These are phyloP conservation scores for Apamea crenata DNA, from an alignment of 2,888 invertebrate genomes.

Conservation along the genomic window DNA sequence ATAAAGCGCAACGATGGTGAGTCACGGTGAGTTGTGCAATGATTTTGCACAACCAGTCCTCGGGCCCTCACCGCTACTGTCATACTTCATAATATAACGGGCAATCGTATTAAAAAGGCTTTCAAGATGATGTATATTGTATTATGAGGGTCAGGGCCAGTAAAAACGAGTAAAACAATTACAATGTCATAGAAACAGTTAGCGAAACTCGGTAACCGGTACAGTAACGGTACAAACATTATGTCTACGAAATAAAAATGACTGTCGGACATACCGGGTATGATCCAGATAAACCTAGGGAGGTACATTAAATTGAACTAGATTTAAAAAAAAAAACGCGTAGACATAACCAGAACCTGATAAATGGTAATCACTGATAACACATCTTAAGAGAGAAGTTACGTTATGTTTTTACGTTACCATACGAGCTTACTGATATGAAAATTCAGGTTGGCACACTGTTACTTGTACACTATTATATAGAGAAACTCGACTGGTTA, in stretches of 20 bases:
- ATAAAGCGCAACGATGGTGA: conserved; percentile 83
- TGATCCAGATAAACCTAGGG: conserved; percentile 23
- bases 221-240: conserved; percentile 60
- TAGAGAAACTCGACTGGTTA: conserved; percentile 29
- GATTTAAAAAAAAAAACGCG: not conserved
- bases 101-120: conserved; percentile 67
- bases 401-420: not conserved
- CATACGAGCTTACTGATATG: conserved; percentile 7
- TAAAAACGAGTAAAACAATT: conserved; percentile 59
- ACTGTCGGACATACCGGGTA: conserved; percentile 34
- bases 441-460: conserved; percentile 46
- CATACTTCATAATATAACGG: conserved; percentile 74
- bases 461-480: conserved; percentile 19
- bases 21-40: conserved; percentile 85
- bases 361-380: no score
- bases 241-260: conserved; percentile 56
- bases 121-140: conserved; percentile 10
- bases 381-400: conserved; percentile 13
- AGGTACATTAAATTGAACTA: not conserved
- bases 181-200: conserved; percentile 55
- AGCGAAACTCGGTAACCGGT: conserved; percentile 52
- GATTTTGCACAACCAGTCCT: conserved; percentile 83
- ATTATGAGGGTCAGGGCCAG: conserved; percentile 68
- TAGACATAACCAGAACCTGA: not conserved
- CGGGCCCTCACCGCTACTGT: conserved; percentile 75